Percentiles rank a stretch among this genome's conserved stretches.
Evolutionary conservation across 2,888 invertebrate species (phyloP).

Genomic region (Eristalis pertinax): DNA sequence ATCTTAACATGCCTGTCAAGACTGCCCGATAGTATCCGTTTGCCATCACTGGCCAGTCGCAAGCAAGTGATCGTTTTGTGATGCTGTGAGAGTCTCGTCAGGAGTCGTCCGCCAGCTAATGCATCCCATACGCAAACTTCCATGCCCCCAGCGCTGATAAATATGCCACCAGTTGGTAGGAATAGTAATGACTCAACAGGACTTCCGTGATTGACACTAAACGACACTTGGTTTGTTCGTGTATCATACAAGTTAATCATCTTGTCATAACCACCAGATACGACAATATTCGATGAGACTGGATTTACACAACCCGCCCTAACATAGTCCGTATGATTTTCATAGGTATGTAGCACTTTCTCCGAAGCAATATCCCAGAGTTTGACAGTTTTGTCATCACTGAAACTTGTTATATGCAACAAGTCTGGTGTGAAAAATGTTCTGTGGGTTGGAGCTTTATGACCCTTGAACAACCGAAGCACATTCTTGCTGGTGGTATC

Average conservation of each 20-base stretch:
- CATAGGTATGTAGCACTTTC: slow-evolving; percentile 85
- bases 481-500: slow-evolving; percentile 92
- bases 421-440: slow-evolving; percentile 91
- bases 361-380: slow-evolving; percentile 97
- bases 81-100: slow-evolving; percentile 94
- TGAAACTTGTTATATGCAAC: slow-evolving; percentile 91
- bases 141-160: slow-evolving; percentile 95
- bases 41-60: slow-evolving; percentile 90
- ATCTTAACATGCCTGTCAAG: slow-evolving; percentile 97
- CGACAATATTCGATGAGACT: slow-evolving; percentile 87
- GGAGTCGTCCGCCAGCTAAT: slow-evolving; percentile 91
- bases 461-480: slow-evolving; percentile 92
- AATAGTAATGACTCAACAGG: slow-evolving; percentile 95
- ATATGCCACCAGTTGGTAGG: slow-evolving; percentile 93
- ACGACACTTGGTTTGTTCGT: slow-evolving; percentile 86
- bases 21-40: slow-evolving; percentile 92
- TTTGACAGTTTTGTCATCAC: slow-evolving; percentile 93
- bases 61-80: slow-evolving; percentile 97
- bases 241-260: slow-evolving; percentile 93
- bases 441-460: slow-evolving; percentile 89
- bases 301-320: slow-evolving; percentile 92
- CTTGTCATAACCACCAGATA: slow-evolving; percentile 95
- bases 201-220: slow-evolving; percentile 91
- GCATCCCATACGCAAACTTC: slow-evolving; percentile 97
- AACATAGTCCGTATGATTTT: slow-evolving; percentile 90